Percentiles rank a stretch among this genome's conserved stretches.
phyloP scores from a whole-genome alignment of 1,140 invertebrate genomes.

The Elysia chlorotica region DNA sequence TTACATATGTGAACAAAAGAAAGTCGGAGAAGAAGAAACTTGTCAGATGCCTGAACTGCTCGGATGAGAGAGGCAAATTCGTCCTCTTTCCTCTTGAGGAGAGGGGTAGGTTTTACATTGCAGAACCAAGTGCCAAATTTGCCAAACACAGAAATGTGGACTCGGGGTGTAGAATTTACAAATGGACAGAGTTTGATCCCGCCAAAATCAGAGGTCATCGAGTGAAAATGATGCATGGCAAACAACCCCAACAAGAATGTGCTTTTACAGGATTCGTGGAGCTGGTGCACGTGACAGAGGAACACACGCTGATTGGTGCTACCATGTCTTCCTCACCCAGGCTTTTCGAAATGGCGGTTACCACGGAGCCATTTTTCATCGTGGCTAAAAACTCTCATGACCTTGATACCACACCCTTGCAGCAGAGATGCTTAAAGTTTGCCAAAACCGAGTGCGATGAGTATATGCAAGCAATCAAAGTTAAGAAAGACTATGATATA shows the following conservation, averaged over 20 bases:
- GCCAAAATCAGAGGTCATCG: neutral
- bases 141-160: slow-evolving; percentile 27
- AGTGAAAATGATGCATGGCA: slow-evolving; percentile 39
- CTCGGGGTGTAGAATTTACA: slow-evolving; percentile 4
- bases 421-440: slow-evolving; percentile 28
- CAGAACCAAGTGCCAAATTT: slow-evolving; percentile 31
- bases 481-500: slow-evolving; percentile 37
- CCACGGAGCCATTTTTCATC: slow-evolving; percentile 37
- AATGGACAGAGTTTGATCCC: slow-evolving; percentile 20
- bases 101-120: slow-evolving; percentile 44
- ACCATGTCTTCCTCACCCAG: slow-evolving; percentile 32
- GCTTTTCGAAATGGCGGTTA: slow-evolving; percentile 46
- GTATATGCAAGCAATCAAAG: slow-evolving; percentile 44
- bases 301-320: slow-evolving; percentile 45
- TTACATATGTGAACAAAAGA: slow-evolving; percentile 36
- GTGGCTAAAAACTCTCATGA: slow-evolving; percentile 38
- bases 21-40: slow-evolving; percentile 40
- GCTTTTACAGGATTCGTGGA: slow-evolving; percentile 44
- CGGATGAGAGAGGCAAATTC: slow-evolving; percentile 29
- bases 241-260: slow-evolving; percentile 41
- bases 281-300: slow-evolving; percentile 42
- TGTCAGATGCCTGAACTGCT: slow-evolving; percentile 40
- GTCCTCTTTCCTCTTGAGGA: slow-evolving; percentile 44
- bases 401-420: slow-evolving; percentile 22
- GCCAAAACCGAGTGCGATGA: slow-evolving; percentile 30